Evolutionary conservation across 2,113 vertebrate genomes (phyloP).

Genomic region (Lepisosteus oculatus): DNA sequence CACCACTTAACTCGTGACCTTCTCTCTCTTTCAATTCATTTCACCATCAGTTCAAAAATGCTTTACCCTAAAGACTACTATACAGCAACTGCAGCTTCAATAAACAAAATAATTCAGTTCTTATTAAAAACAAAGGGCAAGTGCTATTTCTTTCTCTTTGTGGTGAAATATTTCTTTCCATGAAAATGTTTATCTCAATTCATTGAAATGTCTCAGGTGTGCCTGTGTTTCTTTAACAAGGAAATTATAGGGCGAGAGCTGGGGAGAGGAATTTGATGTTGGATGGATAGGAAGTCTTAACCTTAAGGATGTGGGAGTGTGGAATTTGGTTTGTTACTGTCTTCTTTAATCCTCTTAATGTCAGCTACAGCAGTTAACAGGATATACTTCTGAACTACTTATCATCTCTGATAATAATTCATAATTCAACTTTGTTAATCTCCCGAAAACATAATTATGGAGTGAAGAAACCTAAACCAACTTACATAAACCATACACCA

Average conservation of each 20-base stretch:
- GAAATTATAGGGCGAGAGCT: constrained; percentile 55
- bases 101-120: too few species aligned
- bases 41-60: too few species aligned
- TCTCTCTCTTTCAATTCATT: too few species aligned
- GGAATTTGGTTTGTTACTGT: constrained; percentile 58
- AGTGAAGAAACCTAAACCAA: constrained; percentile 44
- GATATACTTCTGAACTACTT: constrained; percentile 69
- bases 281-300: constrained; percentile 63
- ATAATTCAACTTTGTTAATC: constrained; percentile 55
- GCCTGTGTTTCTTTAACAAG: constrained; percentile 52
- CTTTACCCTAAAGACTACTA: too few species aligned
- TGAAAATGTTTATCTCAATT: constrained; percentile 38
- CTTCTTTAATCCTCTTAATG: constrained; percentile 70
- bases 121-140: too few species aligned
- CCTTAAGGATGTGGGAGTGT: constrained; percentile 55
- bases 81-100: too few species aligned
- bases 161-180: too few species aligned
- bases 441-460: constrained; percentile 49
- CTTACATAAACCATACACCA: constrained; percentile 13
- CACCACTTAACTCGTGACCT: too few species aligned
- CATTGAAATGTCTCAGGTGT: constrained; percentile 45
- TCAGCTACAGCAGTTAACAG: constrained; percentile 69
- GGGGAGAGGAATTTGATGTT: constrained; percentile 55
- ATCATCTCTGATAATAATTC: constrained; percentile 48
- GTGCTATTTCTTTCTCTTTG: too few species aligned